Evolutionary conservation across 2,888 invertebrate genomes (phyloP).

Genomic region (Amphipyra berbera): DNA sequence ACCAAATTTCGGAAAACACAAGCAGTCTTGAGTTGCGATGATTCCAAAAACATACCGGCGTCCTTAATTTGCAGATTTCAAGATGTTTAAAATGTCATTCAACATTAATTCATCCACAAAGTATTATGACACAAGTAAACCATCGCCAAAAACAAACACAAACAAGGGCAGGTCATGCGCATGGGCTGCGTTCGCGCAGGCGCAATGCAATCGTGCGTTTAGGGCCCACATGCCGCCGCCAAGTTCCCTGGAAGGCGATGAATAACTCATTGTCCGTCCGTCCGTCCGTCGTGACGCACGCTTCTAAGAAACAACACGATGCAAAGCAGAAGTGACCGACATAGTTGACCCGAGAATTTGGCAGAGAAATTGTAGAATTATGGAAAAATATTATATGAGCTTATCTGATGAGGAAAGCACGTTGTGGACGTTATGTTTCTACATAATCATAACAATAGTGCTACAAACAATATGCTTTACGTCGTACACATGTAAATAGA

Average conservation of each 20-base stretch:
- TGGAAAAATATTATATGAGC: conserved; percentile 39
- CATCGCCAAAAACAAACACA: conserved; percentile 71
- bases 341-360: conserved; percentile 82
- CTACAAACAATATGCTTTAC: conserved; percentile 14
- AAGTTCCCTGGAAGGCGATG: conserved; percentile 87
- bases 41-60: too few species aligned
- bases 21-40: too few species aligned
- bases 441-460: conserved; percentile 28
- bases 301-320: conserved; percentile 82
- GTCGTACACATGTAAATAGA: conserved; percentile 24
- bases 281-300: conserved; percentile 87
- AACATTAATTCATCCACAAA: conserved; percentile 3
- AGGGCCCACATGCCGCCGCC: conserved; percentile 86
- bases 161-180: conserved; percentile 81
- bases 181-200: conserved; percentile 68
- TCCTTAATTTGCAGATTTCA: not conserved
- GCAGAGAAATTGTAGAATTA: conserved; percentile 63
- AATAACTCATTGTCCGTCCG: conserved; percentile 89
- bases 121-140: conserved; percentile 23
- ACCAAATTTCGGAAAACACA: not conserved
- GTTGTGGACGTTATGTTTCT: conserved; percentile 24
- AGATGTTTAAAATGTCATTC: not conserved
- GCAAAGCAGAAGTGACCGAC: conserved; percentile 82
- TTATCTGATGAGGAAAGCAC: conserved; percentile 45
- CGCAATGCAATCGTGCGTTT: conserved; percentile 85